Conservation (phyloP, 2,113 vertebrate genomes). For the Isurus oxyrinchus region DNA sequence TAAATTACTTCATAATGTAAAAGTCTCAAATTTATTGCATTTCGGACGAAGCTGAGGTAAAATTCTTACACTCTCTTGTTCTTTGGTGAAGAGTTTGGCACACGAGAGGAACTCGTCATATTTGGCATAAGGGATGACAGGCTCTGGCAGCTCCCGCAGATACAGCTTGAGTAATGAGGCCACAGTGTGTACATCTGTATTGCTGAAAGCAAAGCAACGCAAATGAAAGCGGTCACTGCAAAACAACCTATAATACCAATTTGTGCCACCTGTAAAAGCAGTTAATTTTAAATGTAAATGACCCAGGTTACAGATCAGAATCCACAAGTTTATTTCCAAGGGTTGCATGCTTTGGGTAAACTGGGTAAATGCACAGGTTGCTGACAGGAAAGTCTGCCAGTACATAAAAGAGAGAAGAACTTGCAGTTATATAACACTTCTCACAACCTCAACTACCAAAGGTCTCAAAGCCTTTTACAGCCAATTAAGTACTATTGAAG, state of each 20-base stretch:
- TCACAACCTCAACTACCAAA: neutral
- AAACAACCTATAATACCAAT: neutral
- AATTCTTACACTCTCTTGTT: conserved; percentile 76
- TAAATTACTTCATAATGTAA: neutral
- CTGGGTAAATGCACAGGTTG: neutral
- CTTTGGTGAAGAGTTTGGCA: conserved; percentile 80
- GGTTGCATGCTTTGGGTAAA: neutral
- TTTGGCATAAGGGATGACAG: conserved; percentile 84
- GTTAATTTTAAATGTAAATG: neutral
- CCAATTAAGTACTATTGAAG: neutral
- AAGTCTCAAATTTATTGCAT: neutral
- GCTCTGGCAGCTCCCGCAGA: conserved; percentile 89
- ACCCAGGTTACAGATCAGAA: neutral
- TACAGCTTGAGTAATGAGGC: conserved; percentile 93
- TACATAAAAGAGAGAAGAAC: neutral
- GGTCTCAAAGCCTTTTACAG: neutral
- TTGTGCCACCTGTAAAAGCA: neutral
- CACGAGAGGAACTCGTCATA: conserved; percentile 86
- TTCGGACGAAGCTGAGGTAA: neutral
- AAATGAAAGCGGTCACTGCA: conserved; percentile 37
- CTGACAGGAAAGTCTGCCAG: neutral
- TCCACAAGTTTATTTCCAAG: neutral
- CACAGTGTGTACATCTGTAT: conserved; percentile 91
- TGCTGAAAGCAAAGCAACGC: conserved; percentile 62
- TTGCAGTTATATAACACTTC: neutral